Evolutionary conservation across 2,797 vertebrate species (phyloP), one percentile per base, ranked within the genome.

Genomic region (Pempheris klunzingeri): DNA sequence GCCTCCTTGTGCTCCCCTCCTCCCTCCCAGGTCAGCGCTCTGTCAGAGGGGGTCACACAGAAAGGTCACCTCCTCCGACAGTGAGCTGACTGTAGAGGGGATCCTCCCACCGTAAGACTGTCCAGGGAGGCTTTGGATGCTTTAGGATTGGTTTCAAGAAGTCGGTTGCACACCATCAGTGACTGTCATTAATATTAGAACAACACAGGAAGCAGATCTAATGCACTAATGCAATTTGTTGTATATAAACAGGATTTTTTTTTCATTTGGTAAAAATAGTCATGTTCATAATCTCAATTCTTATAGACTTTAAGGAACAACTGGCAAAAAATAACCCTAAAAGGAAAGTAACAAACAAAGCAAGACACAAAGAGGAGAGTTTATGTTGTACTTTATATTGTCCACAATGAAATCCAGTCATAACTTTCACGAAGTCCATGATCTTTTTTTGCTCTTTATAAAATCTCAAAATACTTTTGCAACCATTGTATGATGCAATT

Each of bases 71-170:
- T 96, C 94, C 95, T 74, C 39, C 0, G 95, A 96, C 1, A 93
- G 94, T 7, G 93, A 93, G 47, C 90, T 96, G 63, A 94, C 93
- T 0, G 92, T 93, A 58, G 94, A 68, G 95, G n/a, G n/a, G 78
- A 92, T 92, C 0, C 92, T 94, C 0, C 41, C 93, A 82, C 92
- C 94, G 88, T 92, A 18, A 10, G 8, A 90, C 80, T 94, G 93
- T 96, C 70, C 26, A 94, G 92, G 7, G 22, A 46, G 14, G 49
- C 24, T 34, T 38, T 34, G 5, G 49, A 46, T 11, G 3, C 41
- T 44, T 36, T 1, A 15, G 6, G 24, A 39, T 34, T 18, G 15
- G 30, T 38, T 43, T 46, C 12, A n/a, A 49, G 5, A 95, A 95
- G 47, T 73, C 71, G 60, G 13, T 26, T 28, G 32, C 26, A 18